Evolutionary conservation across 2,113 vertebrate species (phyloP).

Genomic region (Fulmarus glacialis): DNA sequence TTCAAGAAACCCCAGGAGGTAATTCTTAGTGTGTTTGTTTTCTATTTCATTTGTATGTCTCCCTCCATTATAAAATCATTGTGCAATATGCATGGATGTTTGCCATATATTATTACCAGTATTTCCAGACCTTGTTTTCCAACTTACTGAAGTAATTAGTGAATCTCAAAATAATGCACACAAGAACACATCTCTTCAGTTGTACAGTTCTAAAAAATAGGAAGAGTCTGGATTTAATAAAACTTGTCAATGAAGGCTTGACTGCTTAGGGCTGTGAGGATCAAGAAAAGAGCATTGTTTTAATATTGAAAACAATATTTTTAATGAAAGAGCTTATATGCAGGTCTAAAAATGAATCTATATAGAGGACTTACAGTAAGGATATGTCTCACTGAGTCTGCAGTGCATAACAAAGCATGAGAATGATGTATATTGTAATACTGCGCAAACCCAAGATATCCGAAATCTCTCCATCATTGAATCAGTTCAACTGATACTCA

Average conservation of each 20-base stretch:
- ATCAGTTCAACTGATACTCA: neutral
- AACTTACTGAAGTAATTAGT: neutral
- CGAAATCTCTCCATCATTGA: neutral
- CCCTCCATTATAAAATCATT: neutral
- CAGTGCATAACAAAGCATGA: neutral
- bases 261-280: neutral
- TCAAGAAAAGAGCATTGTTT: neutral
- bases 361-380: neutral
- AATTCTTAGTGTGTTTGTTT: conserved; percentile 43
- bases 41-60: neutral
- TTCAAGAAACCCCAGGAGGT: conserved; percentile 56
- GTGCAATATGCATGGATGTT: neutral
- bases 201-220: neutral
- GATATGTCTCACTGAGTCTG: neutral
- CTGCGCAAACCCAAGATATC: neutral
- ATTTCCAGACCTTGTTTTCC: neutral
- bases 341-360: neutral
- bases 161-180: neutral
- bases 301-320: neutral
- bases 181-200: neutral
- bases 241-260: conserved; percentile 11
- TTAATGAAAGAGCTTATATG: neutral
- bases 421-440: rapidly evolving
- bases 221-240: neutral
- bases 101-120: neutral